Evolutionary conservation across 2,888 invertebrate species (phyloP).

Genomic region (Orthonevra nobilis): DNA sequence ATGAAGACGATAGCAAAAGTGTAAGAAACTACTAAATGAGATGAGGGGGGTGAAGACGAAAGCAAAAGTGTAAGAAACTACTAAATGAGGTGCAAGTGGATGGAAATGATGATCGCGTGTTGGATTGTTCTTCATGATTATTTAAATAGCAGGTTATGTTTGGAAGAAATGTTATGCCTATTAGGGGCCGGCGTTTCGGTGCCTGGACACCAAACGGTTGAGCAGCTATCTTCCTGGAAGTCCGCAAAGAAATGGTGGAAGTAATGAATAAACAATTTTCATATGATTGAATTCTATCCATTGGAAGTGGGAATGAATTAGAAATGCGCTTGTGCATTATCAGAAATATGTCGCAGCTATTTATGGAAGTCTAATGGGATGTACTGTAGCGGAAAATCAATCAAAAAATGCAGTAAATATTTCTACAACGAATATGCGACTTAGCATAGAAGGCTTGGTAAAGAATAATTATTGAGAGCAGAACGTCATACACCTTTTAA

Average conservation of each 20-base stretch:
- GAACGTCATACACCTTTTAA: no score
- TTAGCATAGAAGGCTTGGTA: no score
- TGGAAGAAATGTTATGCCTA: constrained; percentile 19
- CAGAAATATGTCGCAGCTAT: no score
- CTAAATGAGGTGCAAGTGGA: constrained; percentile 13
- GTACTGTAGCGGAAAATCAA: no score
- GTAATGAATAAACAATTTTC: constrained; percentile 7
- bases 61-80: constrained; percentile 44
- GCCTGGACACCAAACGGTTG: constrained; percentile 60
- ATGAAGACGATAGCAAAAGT: constrained; percentile 49
- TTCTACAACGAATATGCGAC: no score
- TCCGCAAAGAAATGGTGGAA: constrained; percentile 9
- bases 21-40: constrained; percentile 26
- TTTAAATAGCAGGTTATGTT: constrained; percentile 42
- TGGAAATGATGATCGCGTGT: constrained; percentile 59
- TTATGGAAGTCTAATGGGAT: no score
- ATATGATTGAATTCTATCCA: constrained; percentile 25
- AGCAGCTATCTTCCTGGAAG: constrained; percentile 57
- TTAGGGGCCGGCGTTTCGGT: constrained; percentile 48
- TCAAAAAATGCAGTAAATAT: no score
- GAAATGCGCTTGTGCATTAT: no score
- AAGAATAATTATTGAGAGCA: no score
- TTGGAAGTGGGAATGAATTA: no score
- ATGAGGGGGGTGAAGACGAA: constrained; percentile 38
- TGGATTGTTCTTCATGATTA: constrained; percentile 25